Conservation (phyloP, 2,888 invertebrate genomes). For the Ephialtes manifestator region DNA sequence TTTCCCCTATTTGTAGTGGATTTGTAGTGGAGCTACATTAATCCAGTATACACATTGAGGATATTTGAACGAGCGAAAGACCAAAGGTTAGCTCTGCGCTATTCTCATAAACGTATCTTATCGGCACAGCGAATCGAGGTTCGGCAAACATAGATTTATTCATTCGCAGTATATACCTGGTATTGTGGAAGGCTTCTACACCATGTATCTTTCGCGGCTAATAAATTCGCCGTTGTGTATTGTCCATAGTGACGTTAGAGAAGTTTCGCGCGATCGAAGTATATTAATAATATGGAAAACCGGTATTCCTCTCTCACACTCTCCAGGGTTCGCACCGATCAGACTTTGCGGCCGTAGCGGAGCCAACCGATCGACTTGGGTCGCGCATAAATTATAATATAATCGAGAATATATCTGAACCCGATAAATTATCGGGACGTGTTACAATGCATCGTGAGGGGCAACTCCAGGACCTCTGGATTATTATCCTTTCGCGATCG, state of each 20-base stretch:
- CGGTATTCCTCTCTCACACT: slow-evolving; percentile 75
- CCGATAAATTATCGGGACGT: slow-evolving; percentile 79
- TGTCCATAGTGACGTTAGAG: slow-evolving; percentile 52
- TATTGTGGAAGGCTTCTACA: slow-evolving; percentile 2
- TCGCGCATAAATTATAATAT: slow-evolving; percentile 82
- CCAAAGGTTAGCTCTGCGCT: slow-evolving; percentile 47
- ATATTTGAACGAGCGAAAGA: slow-evolving; percentile 24
- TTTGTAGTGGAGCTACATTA: neutral
- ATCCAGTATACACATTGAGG: neutral
- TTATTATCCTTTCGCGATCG: slow-evolving; percentile 64
- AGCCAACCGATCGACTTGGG: slow-evolving; percentile 57
- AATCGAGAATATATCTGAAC: slow-evolving; percentile 81
- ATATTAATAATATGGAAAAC: slow-evolving; percentile 82
- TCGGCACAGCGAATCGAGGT: slow-evolving; percentile 61
- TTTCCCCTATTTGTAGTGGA: neutral
- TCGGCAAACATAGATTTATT: slow-evolving; percentile 62
- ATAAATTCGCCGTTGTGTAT: slow-evolving; percentile 35
- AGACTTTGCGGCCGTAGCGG: slow-evolving; percentile 51
- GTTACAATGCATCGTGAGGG: slow-evolving; percentile 53
- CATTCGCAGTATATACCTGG: slow-evolving; percentile 46
- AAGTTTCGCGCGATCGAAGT: slow-evolving; percentile 79
- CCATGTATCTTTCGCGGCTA: slow-evolving; percentile 33
- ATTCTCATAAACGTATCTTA: slow-evolving; percentile 61
- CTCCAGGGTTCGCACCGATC: slow-evolving; percentile 13
- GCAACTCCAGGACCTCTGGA: slow-evolving; percentile 30